Percentiles rank a stretch among this genome's conserved stretches.
Conservation (phyloP, 2,888 invertebrate species). For the Stomorhina lunata region DNA sequence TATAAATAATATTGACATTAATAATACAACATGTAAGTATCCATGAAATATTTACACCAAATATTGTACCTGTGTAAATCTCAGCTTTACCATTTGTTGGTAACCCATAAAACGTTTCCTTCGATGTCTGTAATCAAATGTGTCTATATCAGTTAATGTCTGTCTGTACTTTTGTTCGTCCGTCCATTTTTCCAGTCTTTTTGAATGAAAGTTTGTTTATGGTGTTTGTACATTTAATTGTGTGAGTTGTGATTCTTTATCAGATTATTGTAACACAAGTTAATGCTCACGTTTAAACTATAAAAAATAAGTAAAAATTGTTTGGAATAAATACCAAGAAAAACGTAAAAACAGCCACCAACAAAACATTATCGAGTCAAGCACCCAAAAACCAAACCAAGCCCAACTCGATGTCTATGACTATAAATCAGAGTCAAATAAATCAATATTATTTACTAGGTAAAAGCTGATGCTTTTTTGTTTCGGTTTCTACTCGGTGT, state of each 20-base stretch:
- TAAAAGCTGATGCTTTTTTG: constrained; percentile 30
- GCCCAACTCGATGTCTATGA: constrained; percentile 7
- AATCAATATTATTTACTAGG: constrained; percentile 56
- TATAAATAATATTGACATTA: constrained; percentile 34
- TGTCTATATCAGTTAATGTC: too few relatives aligned
- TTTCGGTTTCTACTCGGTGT: not conserved
- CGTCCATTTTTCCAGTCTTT: not conserved
- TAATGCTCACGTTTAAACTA: constrained; percentile 54
- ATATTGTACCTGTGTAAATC: constrained; percentile 3
- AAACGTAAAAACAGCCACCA: not conserved
- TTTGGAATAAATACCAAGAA: constrained; percentile 9
- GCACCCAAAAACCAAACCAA: too few relatives aligned
- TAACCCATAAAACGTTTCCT: constrained; percentile 1
- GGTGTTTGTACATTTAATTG: not conserved
- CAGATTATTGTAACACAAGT: constrained; percentile 47
- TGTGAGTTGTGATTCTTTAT: constrained; percentile 31
- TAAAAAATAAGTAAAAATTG: constrained; percentile 35
- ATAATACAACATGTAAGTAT: constrained; percentile 16
- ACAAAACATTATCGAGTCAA: not conserved
- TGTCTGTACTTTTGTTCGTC: not conserved
- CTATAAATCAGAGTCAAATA: constrained; percentile 58
- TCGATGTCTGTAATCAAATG: not conserved
- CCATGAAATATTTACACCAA: constrained; percentile 11
- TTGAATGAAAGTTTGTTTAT: not conserved
- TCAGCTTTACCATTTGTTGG: not conserved